Evolutionary conservation across 1,140 invertebrate genomes (phyloP).

Genomic region (Linepithema humile): DNA sequence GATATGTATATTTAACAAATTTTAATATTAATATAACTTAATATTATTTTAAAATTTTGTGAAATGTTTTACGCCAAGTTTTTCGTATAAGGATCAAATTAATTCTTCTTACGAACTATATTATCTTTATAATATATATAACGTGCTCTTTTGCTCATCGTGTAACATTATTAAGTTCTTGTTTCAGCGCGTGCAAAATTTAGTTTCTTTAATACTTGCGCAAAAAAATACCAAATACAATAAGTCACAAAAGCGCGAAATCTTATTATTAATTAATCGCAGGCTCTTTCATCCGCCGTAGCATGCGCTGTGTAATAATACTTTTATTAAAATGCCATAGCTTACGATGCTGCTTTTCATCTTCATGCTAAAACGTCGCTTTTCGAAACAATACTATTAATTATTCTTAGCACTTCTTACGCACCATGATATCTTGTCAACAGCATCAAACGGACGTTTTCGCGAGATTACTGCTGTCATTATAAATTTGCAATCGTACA

Average conservation of each 20-base stretch:
- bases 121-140: not conserved
- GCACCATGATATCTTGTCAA: not conserved
- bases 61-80: not conserved
- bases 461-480: not conserved
- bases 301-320: conserved; percentile 8
- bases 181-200: not conserved
- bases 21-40: not conserved
- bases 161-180: not conserved
- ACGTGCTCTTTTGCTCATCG: not conserved
- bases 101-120: not conserved
- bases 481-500: conserved; percentile 14
- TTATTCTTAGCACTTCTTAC: conserved; percentile 1
- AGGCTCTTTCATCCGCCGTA: not conserved
- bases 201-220: conserved; percentile 2
- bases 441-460: not conserved
- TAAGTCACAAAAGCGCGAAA: conserved; percentile 11
- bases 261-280: conserved; percentile 49
- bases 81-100: not conserved
- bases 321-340: conserved; percentile 37
- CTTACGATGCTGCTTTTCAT: conserved; percentile 16
- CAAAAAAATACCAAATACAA: not conserved
- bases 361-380: not conserved
- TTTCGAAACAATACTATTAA: conserved; percentile 6
- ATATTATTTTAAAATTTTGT: not conserved
- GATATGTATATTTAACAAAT: not conserved